phyloP scores from a whole-genome alignment of 2,113 vertebrate genomes.

The Sapajus apella region DNA sequence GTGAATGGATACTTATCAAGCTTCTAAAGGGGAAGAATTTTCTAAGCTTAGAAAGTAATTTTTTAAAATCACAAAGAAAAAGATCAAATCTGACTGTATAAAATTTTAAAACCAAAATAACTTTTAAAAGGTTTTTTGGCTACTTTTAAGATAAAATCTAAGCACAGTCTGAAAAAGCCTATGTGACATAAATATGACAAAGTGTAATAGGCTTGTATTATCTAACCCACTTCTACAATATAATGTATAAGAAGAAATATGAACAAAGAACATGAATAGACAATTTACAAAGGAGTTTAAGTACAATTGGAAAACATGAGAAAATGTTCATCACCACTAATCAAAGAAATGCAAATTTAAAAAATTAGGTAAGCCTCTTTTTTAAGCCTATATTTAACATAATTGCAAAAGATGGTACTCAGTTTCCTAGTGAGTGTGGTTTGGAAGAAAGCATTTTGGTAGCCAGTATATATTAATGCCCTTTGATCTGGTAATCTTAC shows the following conservation, averaged over 20 bases:
- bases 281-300: conserved; percentile 26
- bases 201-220: background rate
- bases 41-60: conserved; percentile 26
- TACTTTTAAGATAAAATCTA: conserved; percentile 50
- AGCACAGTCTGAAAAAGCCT: conserved; percentile 39
- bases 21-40: conserved; percentile 36
- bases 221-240: background rate
- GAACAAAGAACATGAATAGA: background rate
- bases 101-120: conserved; percentile 33
- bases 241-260: background rate
- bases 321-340: conserved; percentile 37
- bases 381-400: background rate
- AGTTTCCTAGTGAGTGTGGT: background rate
- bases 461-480: background rate
- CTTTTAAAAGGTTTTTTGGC: background rate
- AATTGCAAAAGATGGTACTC: background rate
- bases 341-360: conserved; percentile 32
- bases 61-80: conserved; percentile 36
- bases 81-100: conserved; percentile 26
- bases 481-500: conserved; percentile 20
- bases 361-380: background rate
- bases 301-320: background rate
- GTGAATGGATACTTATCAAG: conserved; percentile 44
- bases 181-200: conserved; percentile 7
- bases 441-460: conserved; percentile 36